Base-by-base conservation (phyloP, 2,797 vertebrate species). In the Chromis chromis region DNA sequence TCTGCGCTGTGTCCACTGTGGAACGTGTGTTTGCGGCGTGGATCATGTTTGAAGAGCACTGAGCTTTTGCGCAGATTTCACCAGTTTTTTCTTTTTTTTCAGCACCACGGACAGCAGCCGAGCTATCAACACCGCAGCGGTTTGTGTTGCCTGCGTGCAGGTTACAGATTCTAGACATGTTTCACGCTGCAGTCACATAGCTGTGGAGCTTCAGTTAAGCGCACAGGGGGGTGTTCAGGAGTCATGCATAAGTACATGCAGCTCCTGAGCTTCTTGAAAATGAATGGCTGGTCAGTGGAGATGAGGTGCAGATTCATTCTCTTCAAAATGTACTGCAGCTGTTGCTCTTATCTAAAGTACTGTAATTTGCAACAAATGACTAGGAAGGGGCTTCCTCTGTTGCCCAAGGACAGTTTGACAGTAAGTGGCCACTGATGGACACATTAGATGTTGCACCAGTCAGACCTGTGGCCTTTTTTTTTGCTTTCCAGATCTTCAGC, bases 61-160 rank as follows among this genome's bases (percentile, higher is more conserved):
- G 40, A 61, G 59, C 16, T 40, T 12, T 8, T 25, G 4, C 39
- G 28, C n/a, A 16, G 17, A 57, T 80, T 25, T 5, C 1, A 1
- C 3, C 1, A 13, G 60, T 76, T 61, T 40, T 2, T 54, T 40
- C 14, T 25, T 8, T 25, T 33, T 8, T 64, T 91, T 88, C 88
- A 92, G 92, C 78, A 93, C 91, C 91, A 53, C 2, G 91, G 92
- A 92, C 80, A 92, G 90, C 84, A 19, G 64, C 63, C 3, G 9
- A 42, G 74, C 74, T 56, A 64, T 69, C 84, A 73, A 3, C 65
- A 3, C 31, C 36, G 60, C 63, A 21, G 33, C 73, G 64, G 60
- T 31, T 65, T 63, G n/a, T 42, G 6, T 36, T 42, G 36, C 50
- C 16, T 49, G 11, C 33, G 19, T 56, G 56, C 58, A 76, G 63